These are phyloP conservation scores for Heterohyrax brucei DNA, from an alignment of 2,797 vertebrate genomes.

Conservation along the genomic window DNA sequence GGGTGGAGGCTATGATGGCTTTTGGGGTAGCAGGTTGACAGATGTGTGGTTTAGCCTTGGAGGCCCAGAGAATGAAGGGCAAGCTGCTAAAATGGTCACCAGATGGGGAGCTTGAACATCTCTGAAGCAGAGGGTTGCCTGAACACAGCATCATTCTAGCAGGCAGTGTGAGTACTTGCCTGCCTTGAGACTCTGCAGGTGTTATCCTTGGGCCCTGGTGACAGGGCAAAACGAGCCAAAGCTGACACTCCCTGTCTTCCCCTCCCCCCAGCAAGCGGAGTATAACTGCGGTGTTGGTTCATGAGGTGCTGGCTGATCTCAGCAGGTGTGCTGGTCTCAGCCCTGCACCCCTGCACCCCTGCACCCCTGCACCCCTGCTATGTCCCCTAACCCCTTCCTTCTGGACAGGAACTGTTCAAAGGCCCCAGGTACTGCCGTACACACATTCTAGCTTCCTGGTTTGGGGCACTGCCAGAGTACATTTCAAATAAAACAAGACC, in stretches of 20 bases:
- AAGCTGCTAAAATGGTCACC: not conserved
- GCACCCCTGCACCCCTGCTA: not conserved
- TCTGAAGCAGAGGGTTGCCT: not conserved
- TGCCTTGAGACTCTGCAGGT: not conserved
- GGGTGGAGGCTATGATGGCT: constrained; percentile 16
- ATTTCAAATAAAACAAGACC: constrained; percentile 66
- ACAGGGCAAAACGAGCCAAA: not conserved
- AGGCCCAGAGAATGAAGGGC: not conserved
- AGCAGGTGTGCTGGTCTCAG: too few relatives aligned
- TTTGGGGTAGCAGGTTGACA: not conserved
- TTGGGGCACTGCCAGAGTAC: constrained; percentile 45
- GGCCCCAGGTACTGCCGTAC: not conserved
- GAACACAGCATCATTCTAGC: too few relatives aligned
- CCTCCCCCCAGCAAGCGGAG: not conserved
- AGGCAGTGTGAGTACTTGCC: not conserved
- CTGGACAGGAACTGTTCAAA: not conserved
- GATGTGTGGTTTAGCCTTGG: not conserved
- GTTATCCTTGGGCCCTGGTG: not conserved
- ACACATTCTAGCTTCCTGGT: not conserved
- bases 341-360: not conserved
- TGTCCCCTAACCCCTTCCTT: not conserved
- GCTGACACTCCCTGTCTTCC: not conserved
- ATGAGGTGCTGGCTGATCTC: not conserved
- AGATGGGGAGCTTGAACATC: not conserved
- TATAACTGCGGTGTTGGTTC: not conserved